phyloP scores from a whole-genome alignment of 2,888 invertebrate species.

The Dryococelus australis region DNA sequence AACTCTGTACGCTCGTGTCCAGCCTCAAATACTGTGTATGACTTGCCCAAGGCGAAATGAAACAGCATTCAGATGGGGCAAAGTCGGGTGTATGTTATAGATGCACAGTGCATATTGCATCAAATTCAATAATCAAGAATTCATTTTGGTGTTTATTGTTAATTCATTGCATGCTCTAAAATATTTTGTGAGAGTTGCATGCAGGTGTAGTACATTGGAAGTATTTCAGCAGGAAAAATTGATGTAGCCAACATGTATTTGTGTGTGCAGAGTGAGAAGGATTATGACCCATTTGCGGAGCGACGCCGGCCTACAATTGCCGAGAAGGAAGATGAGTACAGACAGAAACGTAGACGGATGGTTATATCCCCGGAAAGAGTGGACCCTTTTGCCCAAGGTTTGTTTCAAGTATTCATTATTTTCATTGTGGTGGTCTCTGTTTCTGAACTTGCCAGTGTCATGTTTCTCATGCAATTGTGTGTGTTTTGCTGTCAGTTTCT shows the following conservation, averaged over 20 bases:
- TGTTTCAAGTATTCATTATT: conserved; percentile 55
- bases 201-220: no score
- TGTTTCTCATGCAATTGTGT: neutral
- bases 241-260: neutral
- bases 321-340: conserved; percentile 97
- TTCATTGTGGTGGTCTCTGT: neutral
- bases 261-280: conserved; percentile 78
- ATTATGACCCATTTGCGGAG: conserved; percentile 94
- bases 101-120: no score
- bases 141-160: no score
- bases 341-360: conserved; percentile 85
- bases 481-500: neutral
- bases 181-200: no score
- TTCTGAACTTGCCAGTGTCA: neutral
- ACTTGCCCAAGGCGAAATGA: no score
- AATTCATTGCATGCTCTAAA: no score
- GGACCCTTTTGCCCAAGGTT: conserved; percentile 98
- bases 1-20: no score
- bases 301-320: conserved; percentile 90
- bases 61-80: no score
- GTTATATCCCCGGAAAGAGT: conserved; percentile 96
- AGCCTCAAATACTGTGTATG: no score
- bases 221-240: no score
- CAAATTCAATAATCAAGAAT: no score
- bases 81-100: no score